Conservation (phyloP, 2,113 vertebrate species). For the Engystomops pustulosus region DNA sequence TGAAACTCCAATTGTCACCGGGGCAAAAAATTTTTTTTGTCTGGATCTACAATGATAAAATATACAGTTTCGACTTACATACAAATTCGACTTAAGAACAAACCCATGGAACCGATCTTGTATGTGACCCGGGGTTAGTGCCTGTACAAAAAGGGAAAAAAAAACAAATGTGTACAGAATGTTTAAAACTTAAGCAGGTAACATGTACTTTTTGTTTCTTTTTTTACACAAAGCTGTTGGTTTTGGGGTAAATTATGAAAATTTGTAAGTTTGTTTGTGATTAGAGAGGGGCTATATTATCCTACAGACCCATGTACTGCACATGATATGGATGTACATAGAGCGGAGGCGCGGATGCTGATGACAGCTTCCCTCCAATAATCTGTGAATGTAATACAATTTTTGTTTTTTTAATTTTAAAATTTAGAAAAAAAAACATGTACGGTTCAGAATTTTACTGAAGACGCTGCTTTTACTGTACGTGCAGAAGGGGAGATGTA, state of each 20-base stretch:
- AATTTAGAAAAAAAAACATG: constrained; percentile 78
- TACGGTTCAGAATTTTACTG: too few relatives aligned
- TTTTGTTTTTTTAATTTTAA: too few relatives aligned
- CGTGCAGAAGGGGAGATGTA: constrained; percentile 84
- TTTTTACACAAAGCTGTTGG: constrained; percentile 90
- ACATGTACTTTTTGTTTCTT: constrained; percentile 73
- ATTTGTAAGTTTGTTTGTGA: constrained; percentile 97
- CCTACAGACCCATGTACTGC: constrained; percentile 80
- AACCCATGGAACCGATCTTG: too few relatives aligned
- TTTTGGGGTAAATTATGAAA: constrained; percentile 95
- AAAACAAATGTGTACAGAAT: constrained; percentile 67
- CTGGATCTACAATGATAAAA: too few relatives aligned
- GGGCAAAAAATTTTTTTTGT: too few relatives aligned
- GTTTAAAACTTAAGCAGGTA: constrained; percentile 70
- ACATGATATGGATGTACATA: constrained; percentile 92
- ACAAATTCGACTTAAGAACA: too few relatives aligned
- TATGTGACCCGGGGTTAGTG: constrained; percentile 11
- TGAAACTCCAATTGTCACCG: too few relatives aligned
- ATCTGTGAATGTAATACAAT: constrained; percentile 97
- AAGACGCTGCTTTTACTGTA: constrained; percentile 93
- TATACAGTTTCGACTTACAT: too few relatives aligned
- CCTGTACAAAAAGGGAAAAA: background rate
- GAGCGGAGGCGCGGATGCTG: constrained; percentile 90
- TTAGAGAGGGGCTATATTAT: constrained; percentile 82
- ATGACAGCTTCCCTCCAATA: constrained; percentile 90